phyloP scores from a whole-genome alignment of 2,888 invertebrate species.

The Phyllotreta striolata region DNA sequence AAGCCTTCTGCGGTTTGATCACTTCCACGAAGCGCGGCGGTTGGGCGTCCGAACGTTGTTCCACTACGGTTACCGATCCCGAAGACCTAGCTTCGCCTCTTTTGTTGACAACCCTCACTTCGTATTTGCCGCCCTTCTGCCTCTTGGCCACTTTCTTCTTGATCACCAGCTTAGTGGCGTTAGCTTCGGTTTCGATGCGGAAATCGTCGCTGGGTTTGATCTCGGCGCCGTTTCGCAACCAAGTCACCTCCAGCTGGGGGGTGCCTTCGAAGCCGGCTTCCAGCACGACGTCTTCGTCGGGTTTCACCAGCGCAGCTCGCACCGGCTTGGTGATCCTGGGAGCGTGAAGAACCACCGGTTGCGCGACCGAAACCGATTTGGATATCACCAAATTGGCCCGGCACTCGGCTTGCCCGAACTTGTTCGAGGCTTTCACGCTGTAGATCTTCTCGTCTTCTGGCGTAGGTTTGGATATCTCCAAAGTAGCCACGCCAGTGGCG shows the following conservation, averaged over 20 bases:
- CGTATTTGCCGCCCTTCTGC: constrained; percentile 87
- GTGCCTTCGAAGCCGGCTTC: constrained; percentile 77
- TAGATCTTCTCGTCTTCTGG: constrained; percentile 74
- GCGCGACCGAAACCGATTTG: constrained; percentile 61
- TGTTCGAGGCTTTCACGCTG: constrained; percentile 75
- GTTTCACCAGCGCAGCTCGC: constrained; percentile 75
- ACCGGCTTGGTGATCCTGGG: constrained; percentile 82
- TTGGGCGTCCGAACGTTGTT: constrained; percentile 66
- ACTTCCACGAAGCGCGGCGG: constrained; percentile 80
- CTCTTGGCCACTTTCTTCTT: constrained; percentile 68
- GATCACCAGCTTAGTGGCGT: constrained; percentile 71
- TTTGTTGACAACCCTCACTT: constrained; percentile 81
- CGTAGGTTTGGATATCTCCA: constrained; percentile 71
- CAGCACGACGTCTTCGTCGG: constrained; percentile 73
- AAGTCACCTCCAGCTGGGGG: constrained; percentile 78
- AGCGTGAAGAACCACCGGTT: constrained; percentile 67
- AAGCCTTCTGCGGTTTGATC: constrained; percentile 73
- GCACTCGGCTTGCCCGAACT: constrained; percentile 76
- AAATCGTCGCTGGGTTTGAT: constrained; percentile 72
- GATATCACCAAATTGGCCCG: constrained; percentile 75
- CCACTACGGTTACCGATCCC: constrained; percentile 80
- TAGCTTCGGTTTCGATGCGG: constrained; percentile 67
- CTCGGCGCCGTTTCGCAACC: constrained; percentile 85
- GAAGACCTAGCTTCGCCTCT: constrained; percentile 82
- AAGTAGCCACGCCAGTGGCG: constrained; percentile 69